These are phyloP conservation scores for Solenodon paradoxus DNA, from an alignment of 2,113 vertebrate species.

Conservation along the genomic window DNA sequence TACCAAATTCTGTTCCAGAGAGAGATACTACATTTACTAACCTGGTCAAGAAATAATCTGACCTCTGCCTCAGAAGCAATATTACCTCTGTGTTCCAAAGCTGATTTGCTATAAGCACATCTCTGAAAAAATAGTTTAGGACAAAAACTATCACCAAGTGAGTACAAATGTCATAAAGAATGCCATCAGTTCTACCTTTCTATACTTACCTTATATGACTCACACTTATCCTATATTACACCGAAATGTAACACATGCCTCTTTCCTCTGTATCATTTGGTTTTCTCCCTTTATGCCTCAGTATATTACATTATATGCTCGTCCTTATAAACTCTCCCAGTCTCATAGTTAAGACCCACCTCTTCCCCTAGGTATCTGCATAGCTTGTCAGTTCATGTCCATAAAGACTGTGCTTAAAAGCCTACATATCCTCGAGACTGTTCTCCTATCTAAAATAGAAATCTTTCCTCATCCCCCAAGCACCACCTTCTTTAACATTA, in stretches of 20 bases:
- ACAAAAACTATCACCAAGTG: not conserved
- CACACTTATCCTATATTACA: not conserved
- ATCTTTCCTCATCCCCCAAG: rapidly evolving
- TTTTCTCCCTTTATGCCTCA: not conserved
- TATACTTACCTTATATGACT: not conserved
- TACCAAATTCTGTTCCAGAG: not conserved
- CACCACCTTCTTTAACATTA: not conserved
- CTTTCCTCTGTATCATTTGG: not conserved
- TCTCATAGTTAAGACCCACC: not conserved
- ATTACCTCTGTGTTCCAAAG: not conserved
- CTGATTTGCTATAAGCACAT: not conserved
- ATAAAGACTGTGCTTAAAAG: not conserved
- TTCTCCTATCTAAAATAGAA: not conserved
- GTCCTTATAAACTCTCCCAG: not conserved
- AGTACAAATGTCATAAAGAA: not conserved
- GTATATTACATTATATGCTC: not conserved
- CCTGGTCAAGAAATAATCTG: not conserved
- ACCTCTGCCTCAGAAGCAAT: not conserved
- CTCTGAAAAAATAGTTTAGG: not conserved
- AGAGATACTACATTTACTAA: not conserved
- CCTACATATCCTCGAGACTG: not conserved
- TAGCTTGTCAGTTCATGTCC: not conserved
- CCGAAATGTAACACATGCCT: not conserved
- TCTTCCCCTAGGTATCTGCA: not conserved
- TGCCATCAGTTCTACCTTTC: not conserved